Evolutionary conservation across 1,140 invertebrate species (phyloP).

Genomic region (Wasmannia auropunctata): DNA sequence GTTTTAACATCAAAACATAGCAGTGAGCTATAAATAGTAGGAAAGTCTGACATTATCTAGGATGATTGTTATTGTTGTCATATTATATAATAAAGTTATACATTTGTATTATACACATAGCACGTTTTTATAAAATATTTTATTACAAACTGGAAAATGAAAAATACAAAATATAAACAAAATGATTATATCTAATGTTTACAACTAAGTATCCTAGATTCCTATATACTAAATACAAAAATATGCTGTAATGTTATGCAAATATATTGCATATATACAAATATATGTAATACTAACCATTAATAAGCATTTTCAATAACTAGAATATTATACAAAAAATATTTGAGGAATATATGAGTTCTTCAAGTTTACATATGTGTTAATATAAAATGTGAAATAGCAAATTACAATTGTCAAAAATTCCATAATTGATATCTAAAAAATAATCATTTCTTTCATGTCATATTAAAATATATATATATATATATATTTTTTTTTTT

Average conservation of each 20-base stretch:
- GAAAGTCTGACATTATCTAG: slow-evolving; percentile 48
- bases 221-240: not conserved
- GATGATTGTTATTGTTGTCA: slow-evolving; percentile 19
- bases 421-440: not conserved
- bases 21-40: no score
- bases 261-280: not conserved
- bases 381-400: not conserved
- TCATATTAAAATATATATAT: not conserved
- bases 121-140: slow-evolving; percentile 27
- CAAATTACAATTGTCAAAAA: not conserved
- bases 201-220: not conserved
- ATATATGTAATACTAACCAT: not conserved
- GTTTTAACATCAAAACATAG: not conserved
- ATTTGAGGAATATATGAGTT: no score
- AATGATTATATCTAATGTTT: not conserved
- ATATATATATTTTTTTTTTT: no score
- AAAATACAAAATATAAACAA: not conserved
- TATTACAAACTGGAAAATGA: slow-evolving; percentile 8
- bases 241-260: not conserved
- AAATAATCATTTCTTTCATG: not conserved
- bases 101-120: not conserved
- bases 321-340: not conserved
- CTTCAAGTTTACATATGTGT: not conserved
- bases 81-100: not conserved
- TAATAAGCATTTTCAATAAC: not conserved